Evolutionary conservation across 2,113 vertebrate genomes (phyloP), one percentile per base, ranked within the genome.

Genomic region (Gracilinanus agilis): DNA sequence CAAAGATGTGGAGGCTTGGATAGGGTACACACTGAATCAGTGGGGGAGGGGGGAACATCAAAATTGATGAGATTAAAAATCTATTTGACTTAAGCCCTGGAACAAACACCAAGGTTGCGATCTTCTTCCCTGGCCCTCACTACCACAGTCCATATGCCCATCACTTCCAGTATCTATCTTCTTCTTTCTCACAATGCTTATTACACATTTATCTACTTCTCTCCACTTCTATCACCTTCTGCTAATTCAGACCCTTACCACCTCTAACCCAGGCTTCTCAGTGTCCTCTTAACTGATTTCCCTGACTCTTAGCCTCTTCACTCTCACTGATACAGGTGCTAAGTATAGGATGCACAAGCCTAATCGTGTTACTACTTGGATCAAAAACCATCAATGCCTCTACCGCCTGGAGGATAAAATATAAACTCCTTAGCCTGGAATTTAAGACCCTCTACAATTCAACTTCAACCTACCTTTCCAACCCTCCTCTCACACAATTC

Each of bases 41-140:
- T 7, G 7, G 55, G 4, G 3, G 1, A 0, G 27, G 19, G 10
- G 9, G 27, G 9, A 3, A 67, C 4, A n/a, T 16, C 5, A 19
- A 67, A 67, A 67, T 34, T 3, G 3, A 67, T 34, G 61, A 75
- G 67, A n/a, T n/a, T 16, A 75, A 75, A 75, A 16, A n/a, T 19
- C 5, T 16, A n/a, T n/a, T n/a, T 75, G 67, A 75, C 16, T n/a
- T n/a, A n/a, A 75, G 34, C 34, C 34, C 34, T n/a, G 21, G 29
- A 67, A 67, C 61, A 75, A n/a, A 75, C 4, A n/a, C 3, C 67
- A n/a, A 10, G 27, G 25, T 61, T 4, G 2, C 10, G 10, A 3
- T 29, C 27, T 29, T 61, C 9, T 58, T 58, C 1, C 8, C 8
- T 27, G 24, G 1, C 58, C 34, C 67, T 75, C 67, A n/a, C 34